Base-by-base conservation (phyloP, 2,797 vertebrate genomes). In the Xenentodon cancila region DNA sequence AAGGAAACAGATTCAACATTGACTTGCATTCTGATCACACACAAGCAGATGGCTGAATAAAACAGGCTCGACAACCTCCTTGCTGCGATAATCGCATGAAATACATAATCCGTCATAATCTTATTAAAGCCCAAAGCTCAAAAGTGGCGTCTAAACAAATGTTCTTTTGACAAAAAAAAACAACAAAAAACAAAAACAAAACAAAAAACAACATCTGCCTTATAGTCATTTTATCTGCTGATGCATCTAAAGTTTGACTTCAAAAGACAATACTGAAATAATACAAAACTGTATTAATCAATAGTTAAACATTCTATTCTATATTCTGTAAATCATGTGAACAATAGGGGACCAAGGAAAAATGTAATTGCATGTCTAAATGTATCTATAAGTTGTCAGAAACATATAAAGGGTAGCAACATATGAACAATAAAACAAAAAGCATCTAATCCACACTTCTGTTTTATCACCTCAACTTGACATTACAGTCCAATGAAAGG, bases 61-160 rank as follows among this genome's bases (percentile, higher is more conserved):
- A 59, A 69, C 47, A 8, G 68, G 53, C 34, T 17, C 42, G 58
- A 72, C 13, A 40, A 40, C 37, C 64, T 66, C 52, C 34, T 32
- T 13, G 42, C 40, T 59, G 46, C 48, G 18, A 68, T 64, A 80
- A 71, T 77, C 44, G 53, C 0, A 7, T 45, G 57, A 76, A 60
- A 44, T 48, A 19, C 5, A 48, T 18, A 20, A 20, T 20, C 4
- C 21, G 64, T 53, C 30, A 51, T 19, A 11, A 5, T 59, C 42
- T 54, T 0, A 5, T 53, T 59, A 42, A 70, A 73, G n/a, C 27
- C 7, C 43, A 54, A 59, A 64, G 49, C 18, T 54, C 44, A 42
- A 64, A 57, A 34, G 50, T 13, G 40, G 22, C 30, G 21, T 42
- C 9, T 25, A 48, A 5, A 22, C 16, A 18, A 63, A 59, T 59